Percentiles rank a stretch among this genome's conserved stretches.
Conservation (phyloP, 2,797 vertebrate species). For the Micromesistius poutassou region DNA sequence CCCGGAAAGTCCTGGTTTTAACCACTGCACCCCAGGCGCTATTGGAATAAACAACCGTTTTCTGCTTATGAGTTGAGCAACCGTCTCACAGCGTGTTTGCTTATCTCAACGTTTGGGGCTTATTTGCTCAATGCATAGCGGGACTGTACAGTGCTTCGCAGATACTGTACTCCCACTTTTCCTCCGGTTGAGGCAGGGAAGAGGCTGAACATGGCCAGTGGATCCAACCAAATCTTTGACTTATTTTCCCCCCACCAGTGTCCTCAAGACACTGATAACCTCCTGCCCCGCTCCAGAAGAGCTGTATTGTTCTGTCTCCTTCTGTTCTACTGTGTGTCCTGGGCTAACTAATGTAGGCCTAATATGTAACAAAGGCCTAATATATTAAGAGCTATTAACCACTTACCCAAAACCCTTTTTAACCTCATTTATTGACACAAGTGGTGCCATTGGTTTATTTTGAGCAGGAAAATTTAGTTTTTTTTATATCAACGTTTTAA, state of each 20-base stretch:
- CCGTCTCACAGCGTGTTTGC: conserved; percentile 28
- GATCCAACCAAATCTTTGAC: conserved; percentile 15
- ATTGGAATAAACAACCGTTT: conserved; percentile 22
- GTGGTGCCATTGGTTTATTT: background rate
- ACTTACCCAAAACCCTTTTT: background rate
- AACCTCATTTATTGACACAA: background rate
- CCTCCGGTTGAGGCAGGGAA: background rate
- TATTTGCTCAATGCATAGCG: conserved; percentile 31
- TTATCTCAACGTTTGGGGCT: conserved; percentile 18
- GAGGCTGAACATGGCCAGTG: conserved; percentile 21
- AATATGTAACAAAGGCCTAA: background rate
- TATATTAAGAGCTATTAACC: background rate
- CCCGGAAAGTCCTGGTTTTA: conserved; percentile 18
- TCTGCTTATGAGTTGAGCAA: conserved; percentile 37
- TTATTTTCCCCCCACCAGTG: conserved; percentile 22
- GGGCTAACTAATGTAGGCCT: background rate
- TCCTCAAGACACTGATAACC: conserved; percentile 54
- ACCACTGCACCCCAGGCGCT: conserved; percentile 23
- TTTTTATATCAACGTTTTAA: background rate
- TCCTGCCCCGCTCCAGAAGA: conserved; percentile 38
- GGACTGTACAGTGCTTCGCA: conserved; percentile 31
- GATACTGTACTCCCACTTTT: conserved; percentile 10
- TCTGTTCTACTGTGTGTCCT: conserved; percentile 14
- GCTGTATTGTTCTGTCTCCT: conserved; percentile 48
- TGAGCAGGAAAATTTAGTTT: background rate